A percentile compares a stretch with the other conserved stretches of the same genome.
Evolutionary conservation across 2,797 vertebrate genomes (phyloP).

Genomic region (Picus viridis): DNA sequence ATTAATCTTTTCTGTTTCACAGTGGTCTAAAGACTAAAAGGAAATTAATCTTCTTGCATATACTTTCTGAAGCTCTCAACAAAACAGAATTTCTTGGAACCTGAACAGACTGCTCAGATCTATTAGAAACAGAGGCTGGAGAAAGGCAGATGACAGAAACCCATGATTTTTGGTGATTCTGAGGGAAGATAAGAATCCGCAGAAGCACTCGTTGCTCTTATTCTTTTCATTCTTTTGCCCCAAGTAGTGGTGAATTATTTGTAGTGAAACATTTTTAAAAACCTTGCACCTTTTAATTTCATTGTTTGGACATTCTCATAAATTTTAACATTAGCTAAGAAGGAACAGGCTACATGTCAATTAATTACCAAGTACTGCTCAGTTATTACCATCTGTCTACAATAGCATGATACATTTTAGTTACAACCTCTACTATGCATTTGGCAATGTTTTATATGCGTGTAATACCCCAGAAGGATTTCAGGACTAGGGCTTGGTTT

Average conservation of each 20-base stretch:
- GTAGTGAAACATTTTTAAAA: accelerated
- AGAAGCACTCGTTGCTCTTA: neutral
- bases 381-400: neutral
- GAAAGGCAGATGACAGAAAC: neutral
- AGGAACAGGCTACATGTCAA: neutral
- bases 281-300: neutral
- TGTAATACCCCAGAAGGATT: neutral
- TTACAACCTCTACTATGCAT: neutral
- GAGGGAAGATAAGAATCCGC: neutral
- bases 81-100: neutral
- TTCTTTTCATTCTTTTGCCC: neutral
- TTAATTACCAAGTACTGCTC: neutral
- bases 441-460: neutral
- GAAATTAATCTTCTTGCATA: neutral
- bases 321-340: neutral
- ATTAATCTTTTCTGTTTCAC: neutral
- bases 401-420: neutral
- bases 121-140: neutral
- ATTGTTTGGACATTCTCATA: neutral
- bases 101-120: neutral
- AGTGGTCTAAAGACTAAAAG: neutral
- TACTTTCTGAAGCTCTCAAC: neutral
- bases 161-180: neutral
- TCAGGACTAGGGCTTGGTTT: neutral
- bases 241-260: neutral